A percentile compares a stretch with the other conserved stretches of the same genome.
Evolutionary conservation across 2,113 vertebrate species (phyloP).

Genomic region (Nibea albiflora): DNA sequence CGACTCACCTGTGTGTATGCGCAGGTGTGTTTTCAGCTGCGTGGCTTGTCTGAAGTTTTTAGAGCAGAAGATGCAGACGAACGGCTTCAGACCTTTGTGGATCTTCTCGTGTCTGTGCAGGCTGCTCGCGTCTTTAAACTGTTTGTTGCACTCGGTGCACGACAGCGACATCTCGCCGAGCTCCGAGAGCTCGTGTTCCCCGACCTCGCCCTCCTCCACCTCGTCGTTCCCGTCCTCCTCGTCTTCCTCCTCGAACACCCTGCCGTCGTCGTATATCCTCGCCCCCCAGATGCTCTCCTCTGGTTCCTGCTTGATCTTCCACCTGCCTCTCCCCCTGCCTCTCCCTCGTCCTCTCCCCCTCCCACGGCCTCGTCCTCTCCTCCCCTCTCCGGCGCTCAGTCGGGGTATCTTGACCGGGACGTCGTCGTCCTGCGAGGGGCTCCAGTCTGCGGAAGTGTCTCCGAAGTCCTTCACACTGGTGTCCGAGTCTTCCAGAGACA

Average conservation of each 20-base stretch:
- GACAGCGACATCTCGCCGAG: slow-evolving; percentile 75
- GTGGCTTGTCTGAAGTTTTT: slow-evolving; percentile 97
- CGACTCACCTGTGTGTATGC: slow-evolving; percentile 93
- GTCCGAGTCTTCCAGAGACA: slow-evolving; percentile 55
- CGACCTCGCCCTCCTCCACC: slow-evolving; percentile 81
- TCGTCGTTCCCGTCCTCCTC: slow-evolving; percentile 53
- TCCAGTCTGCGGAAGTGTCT: slow-evolving; percentile 76
- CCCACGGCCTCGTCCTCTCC: slow-evolving; percentile 67
- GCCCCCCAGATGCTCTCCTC: slow-evolving; percentile 78
- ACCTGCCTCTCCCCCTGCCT: slow-evolving; percentile 56
- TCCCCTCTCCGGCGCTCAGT: slow-evolving; percentile 26
- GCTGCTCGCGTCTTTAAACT: slow-evolving; percentile 95
- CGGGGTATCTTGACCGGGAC: slow-evolving; percentile 43
- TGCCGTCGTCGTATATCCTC: slow-evolving; percentile 40
- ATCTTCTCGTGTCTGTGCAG: slow-evolving; percentile 96
- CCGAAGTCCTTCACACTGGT: slow-evolving; percentile 63
- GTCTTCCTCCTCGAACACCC: slow-evolving; percentile 13
- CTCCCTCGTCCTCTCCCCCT: slow-evolving; percentile 42
- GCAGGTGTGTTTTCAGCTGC: slow-evolving; percentile 96
- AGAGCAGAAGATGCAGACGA: slow-evolving; percentile 94
- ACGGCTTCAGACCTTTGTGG: slow-evolving; percentile 96
- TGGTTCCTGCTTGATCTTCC: slow-evolving; percentile 44
- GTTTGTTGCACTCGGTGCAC: slow-evolving; percentile 92
- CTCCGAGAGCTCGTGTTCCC: slow-evolving; percentile 54
- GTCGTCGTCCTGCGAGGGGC: slow-evolving; percentile 68